Percentiles rank a stretch among this genome's conserved stretches.
phyloP scores from a whole-genome alignment of 2,113 vertebrate species.

The Desmodus rotundus region DNA sequence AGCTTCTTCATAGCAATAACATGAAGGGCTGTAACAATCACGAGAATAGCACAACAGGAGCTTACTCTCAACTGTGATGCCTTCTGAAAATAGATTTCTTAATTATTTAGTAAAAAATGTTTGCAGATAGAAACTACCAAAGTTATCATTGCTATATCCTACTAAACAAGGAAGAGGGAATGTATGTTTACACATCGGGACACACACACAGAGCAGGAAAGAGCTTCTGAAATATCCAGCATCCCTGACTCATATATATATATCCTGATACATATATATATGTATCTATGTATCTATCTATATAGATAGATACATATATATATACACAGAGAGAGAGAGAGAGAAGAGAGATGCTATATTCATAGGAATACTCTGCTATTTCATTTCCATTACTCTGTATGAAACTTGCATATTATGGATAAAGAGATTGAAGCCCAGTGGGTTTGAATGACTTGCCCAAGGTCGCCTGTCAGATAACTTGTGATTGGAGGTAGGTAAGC shows the following conservation, averaged over 20 bases:
- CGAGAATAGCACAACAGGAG: background rate
- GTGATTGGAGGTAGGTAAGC: background rate
- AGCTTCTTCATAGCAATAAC: background rate
- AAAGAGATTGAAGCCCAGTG: background rate
- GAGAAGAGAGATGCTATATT: background rate
- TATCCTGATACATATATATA: background rate
- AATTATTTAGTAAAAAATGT: background rate
- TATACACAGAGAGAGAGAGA: too few relatives aligned
- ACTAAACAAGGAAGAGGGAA: background rate
- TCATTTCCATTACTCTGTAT: background rate
- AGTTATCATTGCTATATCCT: background rate
- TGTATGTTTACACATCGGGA: background rate
- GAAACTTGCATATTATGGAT: background rate
- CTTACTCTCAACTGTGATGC: background rate
- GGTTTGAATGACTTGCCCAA: background rate
- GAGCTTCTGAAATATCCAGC: background rate
- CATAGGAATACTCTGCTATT: background rate
- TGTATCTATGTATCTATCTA: too few relatives aligned
- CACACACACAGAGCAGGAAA: background rate
- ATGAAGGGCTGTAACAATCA: background rate
- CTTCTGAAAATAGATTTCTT: background rate
- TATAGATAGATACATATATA: too few relatives aligned
- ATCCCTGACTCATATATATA: background rate
- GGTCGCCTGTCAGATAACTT: background rate
- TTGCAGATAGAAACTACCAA: background rate